A percentile compares a stretch with the other conserved stretches of the same genome.
Evolutionary conservation across 2,888 invertebrate species (phyloP).

Genomic region (Julus scandinavius): DNA sequence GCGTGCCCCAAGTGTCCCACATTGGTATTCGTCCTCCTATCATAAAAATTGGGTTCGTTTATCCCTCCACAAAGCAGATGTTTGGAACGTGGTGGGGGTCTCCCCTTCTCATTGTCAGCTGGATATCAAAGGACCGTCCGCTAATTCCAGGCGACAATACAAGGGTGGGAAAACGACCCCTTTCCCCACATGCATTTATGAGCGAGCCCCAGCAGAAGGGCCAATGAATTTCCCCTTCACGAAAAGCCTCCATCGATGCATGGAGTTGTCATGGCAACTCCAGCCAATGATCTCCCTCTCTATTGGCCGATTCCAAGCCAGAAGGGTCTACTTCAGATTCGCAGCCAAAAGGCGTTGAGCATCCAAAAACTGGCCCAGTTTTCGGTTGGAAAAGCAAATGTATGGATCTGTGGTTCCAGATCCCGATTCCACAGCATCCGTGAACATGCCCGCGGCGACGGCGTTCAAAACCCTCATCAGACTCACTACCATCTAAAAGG

Average conservation of each 20-base stretch:
- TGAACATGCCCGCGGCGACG: too few relatives aligned
- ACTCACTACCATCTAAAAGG: too few relatives aligned
- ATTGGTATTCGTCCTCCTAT: not conserved
- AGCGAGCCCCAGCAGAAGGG: not conserved
- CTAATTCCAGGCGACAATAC: not conserved
- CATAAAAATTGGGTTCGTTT: not conserved
- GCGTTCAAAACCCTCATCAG: too few relatives aligned
- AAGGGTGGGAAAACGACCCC: not conserved
- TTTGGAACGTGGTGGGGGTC: not conserved
- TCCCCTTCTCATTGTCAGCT: constrained; percentile 1
- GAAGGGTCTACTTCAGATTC: not conserved
- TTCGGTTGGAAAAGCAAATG: not conserved
- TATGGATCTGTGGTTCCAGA: not conserved
- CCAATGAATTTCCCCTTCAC: not conserved
- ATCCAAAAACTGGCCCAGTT: not conserved
- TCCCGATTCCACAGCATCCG: not conserved
- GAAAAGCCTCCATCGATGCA: not conserved
- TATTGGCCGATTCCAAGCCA: not conserved
- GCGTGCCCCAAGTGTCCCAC: not conserved
- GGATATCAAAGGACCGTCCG: not conserved
- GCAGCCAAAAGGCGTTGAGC: not conserved
- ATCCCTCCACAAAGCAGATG: not conserved
- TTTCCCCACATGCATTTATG: not conserved
- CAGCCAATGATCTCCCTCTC: not conserved
- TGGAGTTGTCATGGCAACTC: not conserved